Evolutionary conservation across 2,797 vertebrate genomes (phyloP).

Genomic region (Vireo griseus): DNA sequence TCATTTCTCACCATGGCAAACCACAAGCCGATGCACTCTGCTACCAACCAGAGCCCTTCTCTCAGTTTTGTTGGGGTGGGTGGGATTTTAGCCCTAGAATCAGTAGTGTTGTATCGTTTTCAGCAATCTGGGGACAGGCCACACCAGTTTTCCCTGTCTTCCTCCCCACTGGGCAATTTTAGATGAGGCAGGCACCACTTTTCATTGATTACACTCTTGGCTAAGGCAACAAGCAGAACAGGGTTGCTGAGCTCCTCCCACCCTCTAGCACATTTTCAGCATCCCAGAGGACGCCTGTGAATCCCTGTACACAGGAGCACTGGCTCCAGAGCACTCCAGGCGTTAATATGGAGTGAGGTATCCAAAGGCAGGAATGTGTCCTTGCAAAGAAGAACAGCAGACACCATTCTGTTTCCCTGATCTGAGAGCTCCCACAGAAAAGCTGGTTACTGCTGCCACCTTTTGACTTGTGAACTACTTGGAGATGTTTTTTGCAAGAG

Average conservation of each 20-base stretch:
- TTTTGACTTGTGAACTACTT: background rate
- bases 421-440: background rate
- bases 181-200: background rate
- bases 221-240: background rate
- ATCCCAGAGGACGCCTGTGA: background rate
- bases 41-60: background rate
- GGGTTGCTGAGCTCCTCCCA: background rate
- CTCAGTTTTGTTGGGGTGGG: background rate
- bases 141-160: background rate
- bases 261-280: background rate
- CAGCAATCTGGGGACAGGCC: background rate
- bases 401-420: background rate
- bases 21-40: background rate
- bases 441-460: constrained; percentile 40
- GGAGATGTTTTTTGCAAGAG: background rate
- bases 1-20: fast-evolving
- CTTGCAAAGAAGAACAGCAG: background rate
- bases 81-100: background rate
- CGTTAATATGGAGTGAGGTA: fast-evolving
- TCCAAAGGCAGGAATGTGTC: background rate
- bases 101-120: background rate
- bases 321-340: background rate
- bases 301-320: background rate
- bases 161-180: background rate
- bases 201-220: background rate